Evolutionary conservation across 2,797 vertebrate species (phyloP).

Genomic region (Antrozous pallidus): DNA sequence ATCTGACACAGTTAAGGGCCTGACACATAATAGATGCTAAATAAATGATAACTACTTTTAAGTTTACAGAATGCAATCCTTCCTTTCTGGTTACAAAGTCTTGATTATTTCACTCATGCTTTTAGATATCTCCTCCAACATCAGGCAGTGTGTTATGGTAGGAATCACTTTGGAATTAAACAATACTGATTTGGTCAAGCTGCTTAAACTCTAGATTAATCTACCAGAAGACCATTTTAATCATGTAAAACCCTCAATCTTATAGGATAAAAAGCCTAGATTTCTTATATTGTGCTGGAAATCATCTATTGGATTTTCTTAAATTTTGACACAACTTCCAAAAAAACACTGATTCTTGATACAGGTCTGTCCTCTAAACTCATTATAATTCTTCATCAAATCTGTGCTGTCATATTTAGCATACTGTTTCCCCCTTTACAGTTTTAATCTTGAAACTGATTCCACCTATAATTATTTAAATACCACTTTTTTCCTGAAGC

Average conservation of each 20-base stretch:
- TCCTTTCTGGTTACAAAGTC: background rate
- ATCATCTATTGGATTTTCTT: background rate
- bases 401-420: background rate
- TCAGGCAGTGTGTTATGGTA: background rate
- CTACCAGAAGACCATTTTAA: background rate
- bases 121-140: background rate
- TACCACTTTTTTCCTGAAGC: background rate
- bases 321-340: background rate
- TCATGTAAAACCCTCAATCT: background rate
- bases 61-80: background rate
- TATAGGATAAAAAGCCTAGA: background rate
- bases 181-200: background rate
- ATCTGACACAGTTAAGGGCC: background rate
- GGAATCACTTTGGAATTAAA: background rate
- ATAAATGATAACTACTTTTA: background rate
- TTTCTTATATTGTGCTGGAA: background rate
- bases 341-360: conserved; percentile 1
- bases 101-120: background rate
- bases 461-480: background rate
- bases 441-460: background rate
- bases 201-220: conserved; percentile 16
- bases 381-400: background rate
- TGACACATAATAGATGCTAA: background rate
- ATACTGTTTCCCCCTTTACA: background rate
- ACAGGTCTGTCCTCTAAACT: background rate